These are phyloP conservation scores for Boulengeromyrus knoepffleri DNA, from an alignment of 2,113 vertebrate species.

Conservation along the genomic window DNA sequence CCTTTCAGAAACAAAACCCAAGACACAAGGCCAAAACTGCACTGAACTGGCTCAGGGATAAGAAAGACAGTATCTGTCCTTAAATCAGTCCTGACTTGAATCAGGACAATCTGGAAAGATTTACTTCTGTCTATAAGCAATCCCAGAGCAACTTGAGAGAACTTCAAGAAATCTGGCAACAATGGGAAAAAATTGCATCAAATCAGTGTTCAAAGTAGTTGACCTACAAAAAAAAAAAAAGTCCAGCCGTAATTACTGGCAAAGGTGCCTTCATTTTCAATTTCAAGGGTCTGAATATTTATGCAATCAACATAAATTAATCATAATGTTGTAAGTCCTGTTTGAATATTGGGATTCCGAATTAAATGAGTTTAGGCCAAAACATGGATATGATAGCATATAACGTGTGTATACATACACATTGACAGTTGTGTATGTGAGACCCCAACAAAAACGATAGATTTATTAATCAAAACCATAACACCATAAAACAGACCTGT, in stretches of 20 bases:
- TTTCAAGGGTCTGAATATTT: slow-evolving; percentile 3
- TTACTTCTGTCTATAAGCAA: neutral
- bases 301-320: slow-evolving; percentile 9
- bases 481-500: neutral
- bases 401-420: neutral
- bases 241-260: neutral
- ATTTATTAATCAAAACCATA: neutral
- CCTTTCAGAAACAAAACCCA: neutral
- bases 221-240: neutral
- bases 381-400: neutral
- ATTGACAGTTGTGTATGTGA: neutral
- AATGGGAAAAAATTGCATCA: slow-evolving; percentile 4
- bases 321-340: neutral
- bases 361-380: neutral
- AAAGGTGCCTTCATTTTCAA: neutral
- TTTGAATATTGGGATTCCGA: neutral
- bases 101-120: neutral
- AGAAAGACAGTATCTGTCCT: neutral
- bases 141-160: neutral
- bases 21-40: neutral
- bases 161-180: slow-evolving; percentile 4
- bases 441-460: neutral
- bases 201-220: neutral
- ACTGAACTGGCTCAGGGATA: neutral
- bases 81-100: slow-evolving; percentile 5